Evolutionary conservation across 1,140 invertebrate species (phyloP).

Genomic region (Nylanderia fulva): DNA sequence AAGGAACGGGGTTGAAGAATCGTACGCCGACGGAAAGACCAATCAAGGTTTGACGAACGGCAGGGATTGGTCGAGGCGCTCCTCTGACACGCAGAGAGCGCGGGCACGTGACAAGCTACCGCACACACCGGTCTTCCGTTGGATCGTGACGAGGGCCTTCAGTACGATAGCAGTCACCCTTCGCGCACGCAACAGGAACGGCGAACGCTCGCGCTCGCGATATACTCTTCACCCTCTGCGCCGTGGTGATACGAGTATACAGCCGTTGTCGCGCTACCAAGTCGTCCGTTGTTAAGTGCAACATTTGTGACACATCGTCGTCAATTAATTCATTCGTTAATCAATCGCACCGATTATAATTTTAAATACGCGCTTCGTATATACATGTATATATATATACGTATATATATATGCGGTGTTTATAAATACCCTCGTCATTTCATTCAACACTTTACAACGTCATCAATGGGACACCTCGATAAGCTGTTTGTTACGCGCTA

Average conservation of each 20-base stretch:
- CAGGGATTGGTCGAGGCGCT: slow-evolving; percentile 86
- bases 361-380: slow-evolving; percentile 16
- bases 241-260: slow-evolving; percentile 59
- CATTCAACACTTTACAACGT: slow-evolving; percentile 36
- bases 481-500: slow-evolving; percentile 74
- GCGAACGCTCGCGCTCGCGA: slow-evolving; percentile 63
- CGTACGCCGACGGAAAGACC: slow-evolving; percentile 84
- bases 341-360: slow-evolving; percentile 46
- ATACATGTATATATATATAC: no score
- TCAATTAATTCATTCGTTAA: slow-evolving; percentile 45
- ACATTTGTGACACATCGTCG: slow-evolving; percentile 45
- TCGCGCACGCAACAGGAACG: slow-evolving; percentile 83
- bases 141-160: slow-evolving; percentile 81
- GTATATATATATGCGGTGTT: neutral
- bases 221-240: slow-evolving; percentile 65
- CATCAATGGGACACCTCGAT: slow-evolving; percentile 74
- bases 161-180: slow-evolving; percentile 86
- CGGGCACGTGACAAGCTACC: slow-evolving; percentile 86
- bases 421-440: neutral
- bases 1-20: slow-evolving; percentile 85
- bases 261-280: slow-evolving; percentile 9
- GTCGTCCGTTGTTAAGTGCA: slow-evolving; percentile 45
- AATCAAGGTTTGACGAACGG: slow-evolving; percentile 88
- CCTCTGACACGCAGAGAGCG: slow-evolving; percentile 80
- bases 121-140: slow-evolving; percentile 78